A percentile compares a stretch with the other conserved stretches of the same genome.
Evolutionary conservation across 30 jellyfish, hydroid and myxozoan genomes (phyloP).

Genomic region (Phacellophora camtschatica): DNA sequence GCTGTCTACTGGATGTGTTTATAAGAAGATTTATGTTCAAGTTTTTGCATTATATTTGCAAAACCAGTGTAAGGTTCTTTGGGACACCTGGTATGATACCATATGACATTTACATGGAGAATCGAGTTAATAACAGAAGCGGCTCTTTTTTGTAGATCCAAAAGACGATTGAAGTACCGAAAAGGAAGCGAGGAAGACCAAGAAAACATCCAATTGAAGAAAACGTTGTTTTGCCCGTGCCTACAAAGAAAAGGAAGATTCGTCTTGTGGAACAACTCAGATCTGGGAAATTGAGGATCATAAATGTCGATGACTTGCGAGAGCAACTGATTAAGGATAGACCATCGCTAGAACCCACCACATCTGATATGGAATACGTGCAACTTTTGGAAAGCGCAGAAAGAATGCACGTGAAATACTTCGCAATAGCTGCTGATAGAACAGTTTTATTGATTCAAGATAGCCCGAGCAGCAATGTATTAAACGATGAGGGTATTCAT

Average conservation of each 20-base stretch:
- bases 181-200: conserved; percentile 54
- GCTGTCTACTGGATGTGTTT: no score
- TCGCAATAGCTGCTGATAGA: conserved; percentile 25
- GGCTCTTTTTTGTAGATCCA: no score
- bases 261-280: conserved; percentile 34
- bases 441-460: neutral
- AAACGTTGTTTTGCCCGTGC: conserved; percentile 6
- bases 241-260: neutral
- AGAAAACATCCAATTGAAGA: neutral
- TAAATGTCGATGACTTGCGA: conserved; percentile 34
- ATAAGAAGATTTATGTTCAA: no score
- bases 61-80: no score
- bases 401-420: conserved; percentile 51
- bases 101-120: no score
- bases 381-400: conserved; percentile 53
- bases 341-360: conserved; percentile 31
- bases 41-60: no score
- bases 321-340: conserved; percentile 25
- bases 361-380: conserved; percentile 31
- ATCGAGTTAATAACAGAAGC: no score
- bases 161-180: no score
- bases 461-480: no score
- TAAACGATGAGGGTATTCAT: no score
- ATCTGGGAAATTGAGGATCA: conserved; percentile 29
- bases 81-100: no score